Base-by-base conservation (phyloP, 2,888 invertebrate genomes). In the Caenorhabditis angaria region DNA sequence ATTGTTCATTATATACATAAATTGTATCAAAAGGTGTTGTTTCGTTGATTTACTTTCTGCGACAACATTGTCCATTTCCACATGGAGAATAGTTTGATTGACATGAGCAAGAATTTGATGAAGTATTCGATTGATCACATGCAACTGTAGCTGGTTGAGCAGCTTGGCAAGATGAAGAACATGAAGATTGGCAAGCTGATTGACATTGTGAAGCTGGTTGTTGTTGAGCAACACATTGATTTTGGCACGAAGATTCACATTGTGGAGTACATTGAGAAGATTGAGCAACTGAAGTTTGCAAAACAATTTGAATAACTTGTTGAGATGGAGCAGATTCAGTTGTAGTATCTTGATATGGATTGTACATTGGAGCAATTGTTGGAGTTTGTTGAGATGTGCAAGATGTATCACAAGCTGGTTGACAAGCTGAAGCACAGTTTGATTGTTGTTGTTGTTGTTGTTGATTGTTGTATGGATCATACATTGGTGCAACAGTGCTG, bases 51-150 rank as follows among this genome's bases (percentile, higher is more conserved):
- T 71, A 79, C 75, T 79, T 79, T 67, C 79, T 69, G 29, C 70
- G 59, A 66, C 79, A 79, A 70, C 79, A 79, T 66, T 79, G 79
- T 68, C 79, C 76, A 59, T 68, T 73, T 60, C 63, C 66, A 61
- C 79, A 79, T 59, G 79, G 79, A 25, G 70, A 68, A 67, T 79
- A 79, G 73, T 77, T 77, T 22, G 51, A 41, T 65, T 76, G 67
- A 61, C 74, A 71, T 25, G 67, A 61, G 65, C 70, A 75, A 29
- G 55, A 51, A 54, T 54, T 65, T 12, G 32, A 5, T 20, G 29
- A 18, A 54, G 54, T 32, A 18, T 68, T 54, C 27, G 68, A 54
- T 54, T 72, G 78, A 55, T 75, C 72, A 62, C 79, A 79, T 24
- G 77, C 63, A 22, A 64, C 65, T 41, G 59, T 61, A 12, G 72